phyloP scores from a whole-genome alignment of 2,113 vertebrate species.

The Halichoeres trimaculatus region DNA sequence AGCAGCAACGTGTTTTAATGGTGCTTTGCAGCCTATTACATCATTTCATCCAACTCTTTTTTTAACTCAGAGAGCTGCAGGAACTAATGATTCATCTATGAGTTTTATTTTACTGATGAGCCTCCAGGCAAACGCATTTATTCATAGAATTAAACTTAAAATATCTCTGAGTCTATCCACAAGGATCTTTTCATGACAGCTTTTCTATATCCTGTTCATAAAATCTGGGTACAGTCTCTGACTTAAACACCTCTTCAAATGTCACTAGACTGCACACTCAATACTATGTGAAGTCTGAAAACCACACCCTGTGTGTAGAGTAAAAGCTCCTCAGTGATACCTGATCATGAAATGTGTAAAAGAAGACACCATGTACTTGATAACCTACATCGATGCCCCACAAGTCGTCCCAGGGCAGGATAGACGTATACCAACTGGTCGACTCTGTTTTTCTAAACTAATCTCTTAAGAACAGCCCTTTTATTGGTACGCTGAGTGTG shows the following conservation, averaged over 20 bases:
- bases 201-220: conserved; percentile 7
- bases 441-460: conserved; percentile 55
- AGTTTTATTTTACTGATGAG: conserved; percentile 36
- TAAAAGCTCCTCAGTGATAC: conserved; percentile 58
- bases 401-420: conserved; percentile 42
- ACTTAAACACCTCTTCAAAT: conserved; percentile 18
- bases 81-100: conserved; percentile 33
- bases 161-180: background rate
- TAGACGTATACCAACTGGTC: conserved; percentile 51
- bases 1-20: conserved; percentile 47
- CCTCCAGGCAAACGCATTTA: conserved; percentile 49
- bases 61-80: conserved; percentile 24
- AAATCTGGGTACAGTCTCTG: background rate
- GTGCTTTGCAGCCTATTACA: conserved; percentile 78
- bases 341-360: conserved; percentile 70
- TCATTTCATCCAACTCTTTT: conserved; percentile 66
- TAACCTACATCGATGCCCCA: conserved; percentile 39
- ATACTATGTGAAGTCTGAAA: conserved; percentile 16
- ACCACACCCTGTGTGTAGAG: conserved; percentile 31
- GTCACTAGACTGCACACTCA: conserved; percentile 8
- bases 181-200: background rate
- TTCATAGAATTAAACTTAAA: conserved; percentile 28
- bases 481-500: conserved; percentile 46
- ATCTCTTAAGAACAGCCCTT: conserved; percentile 57
- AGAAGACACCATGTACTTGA: conserved; percentile 44